These are phyloP conservation scores for Drosophila borborema DNA, from an alignment of 2,888 invertebrate genomes.

Conservation along the genomic window DNA sequence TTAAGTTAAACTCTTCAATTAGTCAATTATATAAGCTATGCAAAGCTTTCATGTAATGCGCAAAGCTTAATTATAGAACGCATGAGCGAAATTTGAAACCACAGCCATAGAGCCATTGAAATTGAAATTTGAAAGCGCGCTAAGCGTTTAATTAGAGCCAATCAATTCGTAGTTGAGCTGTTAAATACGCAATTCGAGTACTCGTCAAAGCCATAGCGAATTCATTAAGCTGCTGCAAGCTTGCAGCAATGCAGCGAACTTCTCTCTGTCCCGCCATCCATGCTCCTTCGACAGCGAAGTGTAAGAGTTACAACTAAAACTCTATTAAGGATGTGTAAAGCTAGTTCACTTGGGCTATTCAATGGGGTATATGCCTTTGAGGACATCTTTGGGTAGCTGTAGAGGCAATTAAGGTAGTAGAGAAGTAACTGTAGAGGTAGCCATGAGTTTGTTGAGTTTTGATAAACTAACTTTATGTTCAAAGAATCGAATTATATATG, in stretches of 20 bases:
- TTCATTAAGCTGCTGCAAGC: slow-evolving; percentile 19
- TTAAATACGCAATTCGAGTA: slow-evolving; percentile 2
- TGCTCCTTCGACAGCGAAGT: slow-evolving; percentile 19
- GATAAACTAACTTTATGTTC: not conserved
- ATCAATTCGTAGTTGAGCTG: slow-evolving; percentile 10
- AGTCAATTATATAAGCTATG: not conserved
- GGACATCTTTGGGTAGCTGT: not conserved
- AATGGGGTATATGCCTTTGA: not conserved
- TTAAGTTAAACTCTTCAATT: not conserved
- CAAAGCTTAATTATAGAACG: not conserved
- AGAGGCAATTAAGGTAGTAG: too few species aligned
- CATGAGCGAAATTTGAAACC: not conserved
- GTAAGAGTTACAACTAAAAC: slow-evolving; percentile 31
- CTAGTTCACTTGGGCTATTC: not conserved
- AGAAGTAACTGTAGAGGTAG: not conserved
- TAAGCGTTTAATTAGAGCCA: slow-evolving; percentile 27
- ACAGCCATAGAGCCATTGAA: not conserved
- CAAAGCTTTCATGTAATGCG: not conserved
- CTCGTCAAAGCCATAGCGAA: slow-evolving; percentile 8
- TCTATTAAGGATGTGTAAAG: slow-evolving; percentile 35
- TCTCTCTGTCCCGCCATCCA: not conserved
- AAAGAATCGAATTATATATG: not conserved
- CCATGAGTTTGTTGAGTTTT: not conserved
- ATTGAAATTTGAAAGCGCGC: slow-evolving; percentile 17
- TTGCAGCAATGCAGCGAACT: not conserved